These are phyloP conservation scores for Holcopasites calliopsidis DNA, from an alignment of 1,140 invertebrate genomes.

Conservation along the genomic window DNA sequence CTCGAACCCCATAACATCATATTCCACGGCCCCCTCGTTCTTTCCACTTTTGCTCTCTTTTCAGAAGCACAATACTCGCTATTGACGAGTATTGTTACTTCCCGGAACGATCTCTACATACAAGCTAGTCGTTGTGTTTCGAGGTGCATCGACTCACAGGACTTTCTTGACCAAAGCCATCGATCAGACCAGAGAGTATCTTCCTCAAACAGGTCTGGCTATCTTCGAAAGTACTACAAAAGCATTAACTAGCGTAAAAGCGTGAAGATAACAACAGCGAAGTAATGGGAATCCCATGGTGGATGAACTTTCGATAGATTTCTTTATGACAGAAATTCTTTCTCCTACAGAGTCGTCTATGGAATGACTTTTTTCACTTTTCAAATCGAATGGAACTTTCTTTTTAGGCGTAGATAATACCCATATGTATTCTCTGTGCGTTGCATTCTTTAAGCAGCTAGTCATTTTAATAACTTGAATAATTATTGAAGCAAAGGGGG, in stretches of 20 bases:
- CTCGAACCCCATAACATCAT: neutral
- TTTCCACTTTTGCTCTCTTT: neutral
- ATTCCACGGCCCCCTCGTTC: too few relatives aligned
- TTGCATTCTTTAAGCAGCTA: too few relatives aligned
- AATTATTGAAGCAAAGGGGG: too few relatives aligned
- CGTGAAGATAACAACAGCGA: too few relatives aligned
- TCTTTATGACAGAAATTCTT: too few relatives aligned
- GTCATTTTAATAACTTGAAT: too few relatives aligned
- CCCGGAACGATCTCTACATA: conserved; percentile 4
- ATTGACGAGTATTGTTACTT: conserved; percentile 27
- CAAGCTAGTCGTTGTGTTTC: conserved; percentile 24
- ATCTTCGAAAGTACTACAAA: conserved; percentile 11
- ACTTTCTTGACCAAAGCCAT: conserved; percentile 1
- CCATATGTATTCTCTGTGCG: too few relatives aligned
- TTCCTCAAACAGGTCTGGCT: conserved; percentile 41
- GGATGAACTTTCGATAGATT: neutral
- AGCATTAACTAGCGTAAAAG: neutral
- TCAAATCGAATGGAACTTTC: too few relatives aligned
- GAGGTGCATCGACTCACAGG: conserved; percentile 5
- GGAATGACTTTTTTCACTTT: too few relatives aligned
- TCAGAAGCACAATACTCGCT: neutral
- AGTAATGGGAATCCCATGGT: too few relatives aligned
- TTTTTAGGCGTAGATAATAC: too few relatives aligned
- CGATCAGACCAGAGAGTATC: conserved; percentile 32
- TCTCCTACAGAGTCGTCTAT: too few relatives aligned